These are phyloP conservation scores for Ichneumon xanthorius DNA, from an alignment of 2,888 invertebrate genomes.

Conservation along the genomic window DNA sequence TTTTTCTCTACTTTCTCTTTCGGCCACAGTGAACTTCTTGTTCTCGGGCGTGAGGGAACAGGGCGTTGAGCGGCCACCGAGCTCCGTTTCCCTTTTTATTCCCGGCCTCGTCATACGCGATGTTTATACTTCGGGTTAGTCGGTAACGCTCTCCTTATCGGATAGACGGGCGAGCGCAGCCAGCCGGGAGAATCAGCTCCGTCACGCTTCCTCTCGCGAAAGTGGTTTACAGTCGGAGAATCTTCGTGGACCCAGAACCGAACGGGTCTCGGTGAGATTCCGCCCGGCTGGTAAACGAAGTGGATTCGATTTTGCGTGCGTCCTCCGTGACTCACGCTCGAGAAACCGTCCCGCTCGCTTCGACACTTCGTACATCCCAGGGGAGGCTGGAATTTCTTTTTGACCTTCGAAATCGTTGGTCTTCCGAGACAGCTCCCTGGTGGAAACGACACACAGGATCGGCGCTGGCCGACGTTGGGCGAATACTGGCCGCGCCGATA, in stretches of 20 bases:
- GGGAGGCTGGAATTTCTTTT: conserved; percentile 27
- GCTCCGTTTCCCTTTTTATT: neutral
- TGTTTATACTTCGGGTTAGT: conserved; percentile 12
- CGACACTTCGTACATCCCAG: neutral
- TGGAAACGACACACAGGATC: neutral
- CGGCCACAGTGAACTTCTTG: neutral
- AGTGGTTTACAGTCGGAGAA: neutral
- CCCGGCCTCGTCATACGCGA: neutral
- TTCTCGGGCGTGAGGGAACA: neutral
- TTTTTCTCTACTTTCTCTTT: conserved; percentile 1
- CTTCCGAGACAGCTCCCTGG: neutral
- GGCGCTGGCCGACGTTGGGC: no score
- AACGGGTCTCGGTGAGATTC: neutral
- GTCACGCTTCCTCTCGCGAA: conserved; percentile 27
- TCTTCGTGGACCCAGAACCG: neutral
- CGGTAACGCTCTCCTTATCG: neutral
- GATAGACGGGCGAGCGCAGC: neutral
- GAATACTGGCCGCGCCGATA: no score
- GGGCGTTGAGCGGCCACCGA: neutral
- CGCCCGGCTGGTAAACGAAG: neutral
- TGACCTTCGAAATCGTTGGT: conserved; percentile 19
- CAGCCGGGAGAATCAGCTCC: conserved; percentile 4
- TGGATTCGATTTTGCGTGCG: conserved; percentile 29
- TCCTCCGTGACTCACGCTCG: neutral
- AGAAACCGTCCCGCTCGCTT: neutral